phyloP scores from a whole-genome alignment of 92 coral and sea anemone genomes.

The Heteractis magnifica region DNA sequence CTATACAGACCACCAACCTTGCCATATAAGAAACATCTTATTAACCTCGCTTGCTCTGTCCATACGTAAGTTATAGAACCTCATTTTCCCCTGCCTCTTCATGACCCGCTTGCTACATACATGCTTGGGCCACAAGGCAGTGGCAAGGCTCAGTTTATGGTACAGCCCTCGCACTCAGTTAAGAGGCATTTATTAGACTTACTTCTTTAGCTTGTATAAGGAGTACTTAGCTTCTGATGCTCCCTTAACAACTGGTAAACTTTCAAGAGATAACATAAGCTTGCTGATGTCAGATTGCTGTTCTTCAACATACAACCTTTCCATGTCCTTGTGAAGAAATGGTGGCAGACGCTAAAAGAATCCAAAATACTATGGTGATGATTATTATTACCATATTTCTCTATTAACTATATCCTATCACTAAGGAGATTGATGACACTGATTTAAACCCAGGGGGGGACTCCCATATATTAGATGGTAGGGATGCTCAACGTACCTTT shows the following conservation, averaged over 20 bases:
- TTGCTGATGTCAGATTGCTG: conserved; percentile 72
- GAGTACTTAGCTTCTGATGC: conserved; percentile 69
- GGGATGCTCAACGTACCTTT: too few relatives aligned
- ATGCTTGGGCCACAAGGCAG: too few relatives aligned
- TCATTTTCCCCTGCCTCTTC: too few relatives aligned
- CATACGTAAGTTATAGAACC: too few relatives aligned
- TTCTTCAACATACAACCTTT: conserved; percentile 84
- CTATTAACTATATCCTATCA: background rate
- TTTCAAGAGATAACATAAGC: conserved; percentile 79
- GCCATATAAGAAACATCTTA: too few relatives aligned
- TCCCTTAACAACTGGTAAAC: conserved; percentile 87
- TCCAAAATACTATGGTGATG: background rate
- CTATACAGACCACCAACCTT: too few relatives aligned
- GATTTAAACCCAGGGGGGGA: too few relatives aligned
- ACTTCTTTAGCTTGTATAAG: conserved; percentile 70
- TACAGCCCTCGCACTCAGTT: too few relatives aligned
- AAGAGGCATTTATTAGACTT: background rate
- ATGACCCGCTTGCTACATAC: too few relatives aligned
- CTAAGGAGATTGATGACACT: background rate
- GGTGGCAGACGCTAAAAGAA: conserved; percentile 70
- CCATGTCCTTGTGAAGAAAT: conserved; percentile 92
- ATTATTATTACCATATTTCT: background rate
- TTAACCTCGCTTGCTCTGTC: too few relatives aligned
- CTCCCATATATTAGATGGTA: too few relatives aligned
- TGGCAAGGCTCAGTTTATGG: too few relatives aligned